Base-by-base conservation (phyloP, 2,888 invertebrate species). In the Cylloceria caligata region DNA sequence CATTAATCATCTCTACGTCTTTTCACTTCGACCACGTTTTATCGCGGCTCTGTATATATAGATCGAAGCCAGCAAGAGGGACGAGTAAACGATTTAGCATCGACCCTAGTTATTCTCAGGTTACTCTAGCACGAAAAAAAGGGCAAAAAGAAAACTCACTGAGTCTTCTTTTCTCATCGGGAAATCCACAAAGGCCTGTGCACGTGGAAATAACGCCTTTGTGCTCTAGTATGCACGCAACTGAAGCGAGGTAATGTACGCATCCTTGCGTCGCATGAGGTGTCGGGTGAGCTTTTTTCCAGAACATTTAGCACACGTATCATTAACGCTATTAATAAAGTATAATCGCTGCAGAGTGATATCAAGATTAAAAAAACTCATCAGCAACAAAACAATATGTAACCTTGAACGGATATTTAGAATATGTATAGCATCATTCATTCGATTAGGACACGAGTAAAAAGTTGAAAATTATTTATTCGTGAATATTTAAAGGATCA, bases 1-100 rank as follows among this genome's bases (percentile, higher is more conserved):
- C 79, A 68, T 82, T 79, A 75, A 67, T 82, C 71, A 82, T 71
- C 74, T 55, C 62, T 62, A 79, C 73, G 52, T 75, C 52, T 82
- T 65, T 71, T 57, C 64, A 74, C 74, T 74, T 57, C 55, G 69
- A 21, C 9, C 68, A 27, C 45, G 57, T 64, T n/a, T 27, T 11
- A 55, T 21, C 64, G 57, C 19, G 9, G 24, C 34, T 55, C 62
- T 19, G 42, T 69, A 57, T 69, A 57, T 74, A 52, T 16, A 45
- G 74, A 42, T 78, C 39, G 16, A 69, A 39, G 62, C 19, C 30
- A 34, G 34, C 49, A 36, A 55, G 52, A 57, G 57, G 45, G 74
- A 67, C 60, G 67, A 71, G 49, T 45, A 45, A 62, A 47, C 30
- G 34, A 55, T 42, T 65, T 55, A 52, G 52, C 39, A 65, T 76